A percentile compares a stretch with the other conserved stretches of the same genome.
Conservation (phyloP, 2,797 vertebrate genomes). For the Semaprochilodus insignis region DNA sequence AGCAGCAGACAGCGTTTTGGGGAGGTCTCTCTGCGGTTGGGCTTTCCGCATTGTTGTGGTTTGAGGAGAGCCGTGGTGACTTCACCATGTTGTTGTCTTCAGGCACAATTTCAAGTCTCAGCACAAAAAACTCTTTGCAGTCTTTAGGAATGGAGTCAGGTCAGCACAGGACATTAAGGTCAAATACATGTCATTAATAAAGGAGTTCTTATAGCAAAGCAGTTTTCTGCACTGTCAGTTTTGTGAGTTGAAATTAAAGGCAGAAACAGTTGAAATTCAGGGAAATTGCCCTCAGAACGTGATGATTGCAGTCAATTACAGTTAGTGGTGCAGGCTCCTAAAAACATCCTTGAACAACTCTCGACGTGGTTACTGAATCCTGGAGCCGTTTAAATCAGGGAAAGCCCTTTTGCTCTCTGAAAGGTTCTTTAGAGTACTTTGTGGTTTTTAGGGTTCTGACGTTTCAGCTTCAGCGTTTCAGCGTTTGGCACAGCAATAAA, state of each 20-base stretch:
- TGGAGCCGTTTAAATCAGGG: conserved; percentile 7
- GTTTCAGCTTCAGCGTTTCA: too few relatives aligned
- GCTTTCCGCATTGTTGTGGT: conserved; percentile 62
- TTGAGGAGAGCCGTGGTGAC: conserved; percentile 66
- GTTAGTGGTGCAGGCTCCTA: neutral
- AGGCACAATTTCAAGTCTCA: conserved; percentile 49
- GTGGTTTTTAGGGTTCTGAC: neutral
- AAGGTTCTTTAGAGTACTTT: neutral
- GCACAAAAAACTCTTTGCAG: neutral
- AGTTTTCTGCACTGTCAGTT: neutral
- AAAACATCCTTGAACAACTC: neutral
- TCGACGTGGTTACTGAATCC: neutral
- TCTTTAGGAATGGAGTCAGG: conserved; percentile 18
- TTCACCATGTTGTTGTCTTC: conserved; percentile 72
- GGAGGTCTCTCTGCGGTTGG: conserved; percentile 73
- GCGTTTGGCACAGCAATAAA: neutral
- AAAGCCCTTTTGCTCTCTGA: neutral
- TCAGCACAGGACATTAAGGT: conserved; percentile 35
- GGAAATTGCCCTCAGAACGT: neutral
- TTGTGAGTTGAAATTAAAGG: conserved; percentile 2
- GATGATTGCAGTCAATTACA: conserved; percentile 14
- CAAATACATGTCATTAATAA: conserved; percentile 15
- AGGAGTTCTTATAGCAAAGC: too few relatives aligned
- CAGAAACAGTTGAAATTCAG: neutral
- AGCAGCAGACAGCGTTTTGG: conserved; percentile 61